Base-by-base conservation (phyloP, 2,888 invertebrate species). In the Torymus auratus region DNA sequence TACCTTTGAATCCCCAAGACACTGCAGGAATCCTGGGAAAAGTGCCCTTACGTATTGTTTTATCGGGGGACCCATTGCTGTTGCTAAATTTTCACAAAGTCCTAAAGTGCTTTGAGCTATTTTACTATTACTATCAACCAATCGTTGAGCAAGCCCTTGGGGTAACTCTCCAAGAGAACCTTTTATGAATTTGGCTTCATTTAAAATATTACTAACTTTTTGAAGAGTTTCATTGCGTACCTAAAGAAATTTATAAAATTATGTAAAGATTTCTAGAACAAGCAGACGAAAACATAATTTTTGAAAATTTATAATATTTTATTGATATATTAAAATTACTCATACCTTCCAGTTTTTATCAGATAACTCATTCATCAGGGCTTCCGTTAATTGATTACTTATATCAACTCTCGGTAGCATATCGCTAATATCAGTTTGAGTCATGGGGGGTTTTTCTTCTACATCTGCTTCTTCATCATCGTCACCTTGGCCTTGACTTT, bases 271-370 rank as follows among this genome's bases (percentile, higher is more conserved):
- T 41, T 41, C 41, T 41, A 7, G 41, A 41, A 28, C 28, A 28
- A n/a, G n/a, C n/a, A 28, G 7, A 28, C 28, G 5, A 28, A 2
- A 28, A 28, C 7, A 28, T 28, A 28, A 28, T 28, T 28, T 28
- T 28, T 28, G 3, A 5, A 5, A 41, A 41, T 41, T 41, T 41
- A 41, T 41, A 41, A 41, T 41, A 41, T 41, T 41, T 10, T 5
- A 58, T 70, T 14, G 20, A 60, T 50, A 58, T 64, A n/a, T 68
- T 7, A 11, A 41, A 20, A 72, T 15, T 53, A 62, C 55, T 78
- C 56, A 82, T 84, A 95, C 95, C 93, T 98, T 98, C 98, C 98
- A 99, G 91, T 97, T 97, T 91, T 97, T 97, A 90, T 98, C 97
- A 23, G 94, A 93, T 85, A 98, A 92, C 91, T 98, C 97, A 10